Evolutionary conservation across 2,797 vertebrate genomes (phyloP).

Genomic region (Odontamblyopus lacepedii): DNA sequence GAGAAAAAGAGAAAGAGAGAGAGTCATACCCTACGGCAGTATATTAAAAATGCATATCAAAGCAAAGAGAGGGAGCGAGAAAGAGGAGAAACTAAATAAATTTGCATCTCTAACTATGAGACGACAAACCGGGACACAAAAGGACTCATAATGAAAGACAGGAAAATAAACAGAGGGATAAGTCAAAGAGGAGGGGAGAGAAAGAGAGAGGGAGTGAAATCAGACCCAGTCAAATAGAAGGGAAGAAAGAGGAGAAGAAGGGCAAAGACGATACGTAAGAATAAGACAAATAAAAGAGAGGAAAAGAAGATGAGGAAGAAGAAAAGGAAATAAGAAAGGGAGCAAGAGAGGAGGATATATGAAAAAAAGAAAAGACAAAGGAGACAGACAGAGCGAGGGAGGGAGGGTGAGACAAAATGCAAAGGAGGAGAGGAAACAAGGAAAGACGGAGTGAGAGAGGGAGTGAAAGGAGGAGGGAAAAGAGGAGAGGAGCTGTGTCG

Average conservation of each 20-base stretch:
- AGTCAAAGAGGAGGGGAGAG: conserved; percentile 41
- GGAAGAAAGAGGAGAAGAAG: neutral
- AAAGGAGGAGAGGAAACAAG: neutral
- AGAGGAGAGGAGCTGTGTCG: conserved; percentile 6
- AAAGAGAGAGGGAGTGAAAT: neutral
- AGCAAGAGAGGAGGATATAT: neutral
- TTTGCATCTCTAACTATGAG: conserved; percentile 87
- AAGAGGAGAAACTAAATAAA: conserved; percentile 87
- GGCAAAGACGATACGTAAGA: too few relatives aligned
- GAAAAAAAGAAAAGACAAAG: neutral
- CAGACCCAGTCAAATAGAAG: neutral
- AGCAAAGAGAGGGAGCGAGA: conserved; percentile 86
- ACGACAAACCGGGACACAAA: conserved; percentile 51
- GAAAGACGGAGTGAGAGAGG: neutral
- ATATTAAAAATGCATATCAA: conserved; percentile 99
- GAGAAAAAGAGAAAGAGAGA: conserved; percentile 79
- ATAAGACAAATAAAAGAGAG: neutral
- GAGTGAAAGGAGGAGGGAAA: conserved; percentile 4
- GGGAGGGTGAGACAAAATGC: too few relatives aligned
- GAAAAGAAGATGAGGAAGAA: neutral
- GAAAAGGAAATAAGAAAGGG: neutral
- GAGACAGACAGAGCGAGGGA: too few relatives aligned
- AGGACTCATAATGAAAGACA: conserved; percentile 75
- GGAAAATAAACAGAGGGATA: conserved; percentile 58
- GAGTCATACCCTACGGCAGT: conserved; percentile 90